Evolutionary conservation across 2,113 vertebrate genomes (phyloP).

Genomic region (Halichoeres trimaculatus): DNA sequence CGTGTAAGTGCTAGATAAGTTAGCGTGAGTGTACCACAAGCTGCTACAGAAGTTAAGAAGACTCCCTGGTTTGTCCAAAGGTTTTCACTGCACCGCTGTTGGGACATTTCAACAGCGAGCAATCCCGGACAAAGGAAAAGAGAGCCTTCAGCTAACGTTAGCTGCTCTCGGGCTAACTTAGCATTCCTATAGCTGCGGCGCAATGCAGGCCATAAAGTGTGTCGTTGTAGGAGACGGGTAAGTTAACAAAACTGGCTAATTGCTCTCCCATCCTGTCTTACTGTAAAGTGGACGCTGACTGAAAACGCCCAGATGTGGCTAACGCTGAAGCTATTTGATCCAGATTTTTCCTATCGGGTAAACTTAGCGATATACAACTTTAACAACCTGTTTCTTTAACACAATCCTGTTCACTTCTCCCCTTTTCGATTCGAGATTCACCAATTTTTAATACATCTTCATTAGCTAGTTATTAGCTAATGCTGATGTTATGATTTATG

Average conservation of each 20-base stretch:
- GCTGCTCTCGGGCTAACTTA: slow-evolving; percentile 66
- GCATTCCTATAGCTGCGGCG: slow-evolving; percentile 69
- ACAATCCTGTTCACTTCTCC: neutral
- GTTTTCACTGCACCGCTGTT: slow-evolving; percentile 8
- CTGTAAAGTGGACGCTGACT: neutral
- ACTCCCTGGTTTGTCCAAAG: neutral
- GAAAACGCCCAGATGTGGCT: neutral
- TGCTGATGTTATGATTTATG: fast-evolving
- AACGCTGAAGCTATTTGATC: slow-evolving; percentile 4
- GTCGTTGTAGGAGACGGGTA: slow-evolving; percentile 98
- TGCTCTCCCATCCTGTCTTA: neutral
- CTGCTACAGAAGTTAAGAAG: neutral
- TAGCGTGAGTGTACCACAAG: slow-evolving; percentile 4
- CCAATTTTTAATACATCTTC: fast-evolving
- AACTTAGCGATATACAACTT: slow-evolving; percentile 48
- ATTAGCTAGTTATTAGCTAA: fast-evolving
- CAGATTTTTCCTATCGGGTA: neutral
- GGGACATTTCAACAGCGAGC: slow-evolving; percentile 46
- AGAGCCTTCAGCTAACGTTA: slow-evolving; percentile 65
- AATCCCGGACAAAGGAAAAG: slow-evolving; percentile 73
- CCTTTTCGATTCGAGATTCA: fast-evolving
- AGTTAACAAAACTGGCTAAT: slow-evolving; percentile 78
- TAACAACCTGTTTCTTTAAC: slow-evolving; percentile 23
- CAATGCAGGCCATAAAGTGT: slow-evolving; percentile 99
- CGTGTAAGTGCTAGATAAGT: slow-evolving; percentile 57